Conservation (phyloP, 2,113 vertebrate species). For the Marmota monax region DNA sequence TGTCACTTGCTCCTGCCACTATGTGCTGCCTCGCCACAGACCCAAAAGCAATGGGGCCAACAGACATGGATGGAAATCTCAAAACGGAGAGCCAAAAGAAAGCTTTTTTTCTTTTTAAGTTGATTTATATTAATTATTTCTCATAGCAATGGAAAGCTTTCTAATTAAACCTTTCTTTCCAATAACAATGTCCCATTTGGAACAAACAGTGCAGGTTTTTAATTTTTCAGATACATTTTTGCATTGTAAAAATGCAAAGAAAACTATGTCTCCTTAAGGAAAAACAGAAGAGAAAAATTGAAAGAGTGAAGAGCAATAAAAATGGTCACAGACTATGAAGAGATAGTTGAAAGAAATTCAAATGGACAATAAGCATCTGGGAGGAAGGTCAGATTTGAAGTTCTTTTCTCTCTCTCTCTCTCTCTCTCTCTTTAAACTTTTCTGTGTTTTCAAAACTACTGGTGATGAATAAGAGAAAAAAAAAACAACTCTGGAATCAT, state of each 20-base stretch:
- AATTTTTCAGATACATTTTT: not conserved
- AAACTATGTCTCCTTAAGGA: not conserved
- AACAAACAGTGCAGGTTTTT: not conserved
- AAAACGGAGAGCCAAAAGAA: not conserved
- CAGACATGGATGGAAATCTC: not conserved
- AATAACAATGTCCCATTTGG: not conserved
- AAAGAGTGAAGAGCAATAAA: not conserved
- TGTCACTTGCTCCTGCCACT: no score
- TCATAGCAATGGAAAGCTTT: not conserved
- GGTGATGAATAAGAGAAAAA: not conserved
- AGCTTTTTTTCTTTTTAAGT: not conserved
- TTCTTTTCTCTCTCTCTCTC: not conserved
- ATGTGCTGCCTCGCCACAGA: not conserved
- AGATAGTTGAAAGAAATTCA: constrained; percentile 40
- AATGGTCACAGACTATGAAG: not conserved
- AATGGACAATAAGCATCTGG: not conserved
- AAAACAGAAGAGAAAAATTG: not conserved
- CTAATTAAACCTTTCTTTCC: not conserved
- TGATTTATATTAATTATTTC: not conserved
- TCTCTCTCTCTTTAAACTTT: not conserved
- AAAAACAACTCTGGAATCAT: not conserved
- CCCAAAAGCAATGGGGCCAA: not conserved
- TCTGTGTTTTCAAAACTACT: constrained; percentile 42
- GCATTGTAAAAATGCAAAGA: not conserved
- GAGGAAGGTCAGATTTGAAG: not conserved